Evolutionary conservation across 2,797 vertebrate genomes (phyloP), one percentile per base, ranked within the genome.

Genomic region (Myiotriccus ornatus): DNA sequence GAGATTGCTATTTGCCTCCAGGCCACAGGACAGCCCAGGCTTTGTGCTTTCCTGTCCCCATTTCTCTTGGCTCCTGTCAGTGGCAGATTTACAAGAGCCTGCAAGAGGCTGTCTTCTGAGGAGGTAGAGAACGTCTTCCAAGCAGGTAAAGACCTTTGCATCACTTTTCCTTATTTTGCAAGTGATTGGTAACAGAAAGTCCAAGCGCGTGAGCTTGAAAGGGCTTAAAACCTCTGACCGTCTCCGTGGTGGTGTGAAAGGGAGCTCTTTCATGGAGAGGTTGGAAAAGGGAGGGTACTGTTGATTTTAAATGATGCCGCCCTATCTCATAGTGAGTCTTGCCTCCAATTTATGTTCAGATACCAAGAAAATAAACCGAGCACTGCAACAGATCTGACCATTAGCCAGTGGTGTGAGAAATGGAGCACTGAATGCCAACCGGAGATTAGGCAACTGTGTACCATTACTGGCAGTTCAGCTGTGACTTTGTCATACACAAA

Each of bases 71-170:
- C 50, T 96, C 5, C 87, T 88, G 69, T 74, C 87, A 60, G 89
- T 74, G 79, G 87, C 71, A 78, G 83, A 76, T 95, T 90, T 96
- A 95, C 24, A 32, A 62, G 80, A 78, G 44, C 55, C 56, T 74
- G 64, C 68, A 49, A 69, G 70, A 91, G 47, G 62, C 35, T 1
- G 0, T 86, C 87, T 83, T 68, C 87, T 4, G 39, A 89, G 63
- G 90, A 96, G 86, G 90, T 88, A 96, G 94, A 92, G 50, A 81
- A 30, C 53, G 1, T 93, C 94, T 81, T 63, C 84, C 2, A 28
- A 91, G 78, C 94, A 97, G 96, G 96, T 96, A 96, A 96, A 94
- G 86, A 81, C 71, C 28, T 68, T 79, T 53, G 41, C 3, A 1
- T 89, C 44, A 13, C 55, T 59, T 84, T 71, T 84, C 18, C 43